These are phyloP conservation scores for Drosophila sp. DNA, from an alignment of 1,140 invertebrate species.

Conservation along the genomic window DNA sequence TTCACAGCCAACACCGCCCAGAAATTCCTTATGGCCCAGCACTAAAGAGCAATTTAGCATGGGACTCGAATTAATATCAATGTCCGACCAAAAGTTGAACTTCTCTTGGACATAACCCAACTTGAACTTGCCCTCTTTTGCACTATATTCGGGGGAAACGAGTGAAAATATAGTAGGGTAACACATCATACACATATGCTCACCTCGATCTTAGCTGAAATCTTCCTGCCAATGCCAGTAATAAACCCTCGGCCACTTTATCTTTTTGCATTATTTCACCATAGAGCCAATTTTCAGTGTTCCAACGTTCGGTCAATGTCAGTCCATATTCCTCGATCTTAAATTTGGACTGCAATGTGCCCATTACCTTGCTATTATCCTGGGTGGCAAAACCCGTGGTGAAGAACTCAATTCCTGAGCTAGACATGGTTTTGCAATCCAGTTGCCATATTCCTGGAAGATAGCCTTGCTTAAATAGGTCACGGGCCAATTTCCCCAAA, in stretches of 20 bases:
- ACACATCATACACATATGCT: not conserved
- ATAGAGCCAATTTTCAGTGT: conserved; percentile 56
- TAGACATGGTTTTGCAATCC: conserved; percentile 59
- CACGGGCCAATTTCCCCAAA: conserved; percentile 57
- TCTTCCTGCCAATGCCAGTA: conserved; percentile 50
- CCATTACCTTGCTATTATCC: conserved; percentile 58
- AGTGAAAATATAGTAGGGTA: not conserved
- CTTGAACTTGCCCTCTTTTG: conserved; percentile 37
- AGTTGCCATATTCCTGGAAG: conserved; percentile 67
- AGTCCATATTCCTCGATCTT: conserved; percentile 62
- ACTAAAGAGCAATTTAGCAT: conserved; percentile 42
- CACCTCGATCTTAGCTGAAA: conserved; percentile 46
- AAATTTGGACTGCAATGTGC: conserved; percentile 62
- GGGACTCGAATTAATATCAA: conserved; percentile 22
- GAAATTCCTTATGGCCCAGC: conserved; percentile 47
- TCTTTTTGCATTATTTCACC: conserved; percentile 63
- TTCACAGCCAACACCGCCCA: conserved; percentile 38
- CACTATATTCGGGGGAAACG: conserved; percentile 21
- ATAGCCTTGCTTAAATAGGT: conserved; percentile 60
- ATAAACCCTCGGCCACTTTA: conserved; percentile 55
- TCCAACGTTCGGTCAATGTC: conserved; percentile 63
- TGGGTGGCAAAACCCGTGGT: conserved; percentile 52
- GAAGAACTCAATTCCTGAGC: conserved; percentile 54
- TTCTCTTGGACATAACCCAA: conserved; percentile 49
- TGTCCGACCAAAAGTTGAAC: conserved; percentile 40